Conservation (phyloP, 2,113 vertebrate genomes). For the Clupea harengus region DNA sequence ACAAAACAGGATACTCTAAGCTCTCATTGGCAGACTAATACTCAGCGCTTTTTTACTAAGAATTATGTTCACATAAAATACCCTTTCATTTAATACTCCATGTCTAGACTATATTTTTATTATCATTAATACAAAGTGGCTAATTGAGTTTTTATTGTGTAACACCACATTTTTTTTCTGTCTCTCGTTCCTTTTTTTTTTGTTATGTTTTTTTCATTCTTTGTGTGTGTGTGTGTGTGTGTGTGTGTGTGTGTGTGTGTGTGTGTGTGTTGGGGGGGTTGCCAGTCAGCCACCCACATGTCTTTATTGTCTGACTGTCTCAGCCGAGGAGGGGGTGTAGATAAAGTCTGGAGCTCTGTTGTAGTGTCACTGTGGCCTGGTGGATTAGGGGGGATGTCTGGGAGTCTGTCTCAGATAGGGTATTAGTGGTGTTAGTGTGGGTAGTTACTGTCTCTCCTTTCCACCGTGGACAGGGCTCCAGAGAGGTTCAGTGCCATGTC, state of each 20-base stretch:
- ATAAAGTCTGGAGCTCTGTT: constrained; percentile 12
- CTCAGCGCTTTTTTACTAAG: constrained; percentile 47
- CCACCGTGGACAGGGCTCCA: background rate
- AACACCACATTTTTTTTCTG: constrained; percentile 61
- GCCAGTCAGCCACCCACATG: constrained; percentile 18
- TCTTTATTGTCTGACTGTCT: background rate
- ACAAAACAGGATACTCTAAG: constrained; percentile 66
- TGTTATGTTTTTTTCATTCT: constrained; percentile 67
- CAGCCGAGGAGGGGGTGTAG: background rate
- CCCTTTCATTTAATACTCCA: constrained; percentile 65
- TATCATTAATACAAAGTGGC: constrained; percentile 70
- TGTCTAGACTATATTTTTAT: constrained; percentile 78
- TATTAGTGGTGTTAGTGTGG: constrained; percentile 1
- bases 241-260: constrained; percentile 26
- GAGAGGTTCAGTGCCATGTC: background rate
- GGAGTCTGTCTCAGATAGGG: background rate
- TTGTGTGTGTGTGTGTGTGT: constrained; percentile 42
- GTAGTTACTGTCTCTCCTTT: background rate
- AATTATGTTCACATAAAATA: constrained; percentile 64
- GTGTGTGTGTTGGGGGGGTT: constrained; percentile 22
- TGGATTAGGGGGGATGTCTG: background rate
- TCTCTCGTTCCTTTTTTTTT: constrained; percentile 70
- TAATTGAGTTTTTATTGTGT: constrained; percentile 74
- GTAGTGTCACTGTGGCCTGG: background rate
- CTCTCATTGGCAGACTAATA: constrained; percentile 56